Percentiles rank a stretch among this genome's conserved stretches.
phyloP scores from a whole-genome alignment of 2,888 invertebrate species.

The Melanargia galathea region DNA sequence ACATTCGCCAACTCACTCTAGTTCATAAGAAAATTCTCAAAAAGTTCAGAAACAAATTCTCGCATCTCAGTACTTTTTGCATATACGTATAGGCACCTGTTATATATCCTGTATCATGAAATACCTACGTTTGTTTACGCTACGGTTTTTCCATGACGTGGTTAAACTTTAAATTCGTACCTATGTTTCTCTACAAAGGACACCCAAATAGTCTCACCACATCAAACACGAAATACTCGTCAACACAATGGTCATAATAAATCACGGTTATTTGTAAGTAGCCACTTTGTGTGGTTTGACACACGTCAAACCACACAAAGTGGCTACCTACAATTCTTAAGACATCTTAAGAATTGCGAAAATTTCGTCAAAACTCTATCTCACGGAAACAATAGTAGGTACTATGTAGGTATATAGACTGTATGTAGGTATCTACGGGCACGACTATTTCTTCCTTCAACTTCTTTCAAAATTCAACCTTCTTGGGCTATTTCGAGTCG shows the following conservation, averaged over 20 bases:
- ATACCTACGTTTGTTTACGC: background rate
- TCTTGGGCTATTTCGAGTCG: too few species aligned
- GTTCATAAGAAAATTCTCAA: background rate
- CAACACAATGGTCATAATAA: conserved; percentile 9
- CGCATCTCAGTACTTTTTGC: background rate
- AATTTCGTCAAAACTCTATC: background rate
- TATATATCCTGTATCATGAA: background rate
- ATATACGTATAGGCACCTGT: background rate
- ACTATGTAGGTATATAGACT: too few species aligned
- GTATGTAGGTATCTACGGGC: too few species aligned
- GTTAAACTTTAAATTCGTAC: conserved; percentile 23
- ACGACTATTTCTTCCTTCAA: too few species aligned
- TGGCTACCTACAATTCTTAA: too few species aligned
- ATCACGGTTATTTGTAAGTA: conserved; percentile 1
- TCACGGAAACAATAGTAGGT: background rate
- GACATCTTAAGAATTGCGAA: background rate
- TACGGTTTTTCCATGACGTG: background rate
- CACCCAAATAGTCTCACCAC: conserved; percentile 17
- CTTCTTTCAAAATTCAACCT: too few species aligned
- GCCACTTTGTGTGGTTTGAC: conserved; percentile 16
- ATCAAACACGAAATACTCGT: conserved; percentile 10
- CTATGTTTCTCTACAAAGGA: conserved; percentile 3
- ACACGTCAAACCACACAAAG: too few species aligned
- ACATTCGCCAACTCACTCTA: conserved; percentile 6
- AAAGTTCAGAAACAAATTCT: background rate